These are phyloP conservation scores for Nothobranchius furzeri DNA, from an alignment of 2,113 vertebrate species.

Conservation along the genomic window DNA sequence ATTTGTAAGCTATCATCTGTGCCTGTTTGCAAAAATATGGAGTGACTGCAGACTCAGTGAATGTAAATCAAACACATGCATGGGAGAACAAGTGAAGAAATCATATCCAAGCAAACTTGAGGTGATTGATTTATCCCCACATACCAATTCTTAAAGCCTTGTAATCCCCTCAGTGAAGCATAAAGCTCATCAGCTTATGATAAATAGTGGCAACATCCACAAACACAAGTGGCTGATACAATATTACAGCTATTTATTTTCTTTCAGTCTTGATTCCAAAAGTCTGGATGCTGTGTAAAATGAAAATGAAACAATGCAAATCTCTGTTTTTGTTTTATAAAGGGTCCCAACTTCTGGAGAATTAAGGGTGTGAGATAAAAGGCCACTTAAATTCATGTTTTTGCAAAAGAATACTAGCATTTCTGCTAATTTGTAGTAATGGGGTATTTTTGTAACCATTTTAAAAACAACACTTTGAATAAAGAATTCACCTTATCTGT, in stretches of 20 bases:
- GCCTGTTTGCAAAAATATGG: conserved; percentile 27
- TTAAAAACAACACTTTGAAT: too few relatives aligned
- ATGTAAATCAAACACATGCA: conserved; percentile 26
- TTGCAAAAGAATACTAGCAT: too few relatives aligned
- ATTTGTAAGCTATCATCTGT: conserved; percentile 33
- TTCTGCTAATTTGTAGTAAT: too few relatives aligned
- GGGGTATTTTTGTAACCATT: too few relatives aligned
- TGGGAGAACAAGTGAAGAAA: conserved; percentile 37
- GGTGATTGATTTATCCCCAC: conserved; percentile 43
- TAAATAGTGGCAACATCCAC: conserved; percentile 35
- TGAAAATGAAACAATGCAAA: too few relatives aligned
- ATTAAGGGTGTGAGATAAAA: too few relatives aligned
- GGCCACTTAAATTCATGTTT: too few relatives aligned
- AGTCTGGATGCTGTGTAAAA: too few relatives aligned
- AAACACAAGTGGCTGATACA: conserved; percentile 31
- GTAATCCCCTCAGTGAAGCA: conserved; percentile 36
- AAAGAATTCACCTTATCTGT: conserved; percentile 79
- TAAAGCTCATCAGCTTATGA: conserved; percentile 43
- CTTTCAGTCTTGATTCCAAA: background rate
- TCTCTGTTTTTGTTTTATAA: too few relatives aligned
- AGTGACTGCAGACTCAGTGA: conserved; percentile 25
- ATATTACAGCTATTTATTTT: conserved; percentile 33
- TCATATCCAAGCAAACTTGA: conserved; percentile 36
- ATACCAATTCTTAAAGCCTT: conserved; percentile 30
- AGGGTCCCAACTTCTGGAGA: too few relatives aligned